Base-by-base conservation (phyloP, 2,797 vertebrate species). In the Myotis daubentonii region DNA sequence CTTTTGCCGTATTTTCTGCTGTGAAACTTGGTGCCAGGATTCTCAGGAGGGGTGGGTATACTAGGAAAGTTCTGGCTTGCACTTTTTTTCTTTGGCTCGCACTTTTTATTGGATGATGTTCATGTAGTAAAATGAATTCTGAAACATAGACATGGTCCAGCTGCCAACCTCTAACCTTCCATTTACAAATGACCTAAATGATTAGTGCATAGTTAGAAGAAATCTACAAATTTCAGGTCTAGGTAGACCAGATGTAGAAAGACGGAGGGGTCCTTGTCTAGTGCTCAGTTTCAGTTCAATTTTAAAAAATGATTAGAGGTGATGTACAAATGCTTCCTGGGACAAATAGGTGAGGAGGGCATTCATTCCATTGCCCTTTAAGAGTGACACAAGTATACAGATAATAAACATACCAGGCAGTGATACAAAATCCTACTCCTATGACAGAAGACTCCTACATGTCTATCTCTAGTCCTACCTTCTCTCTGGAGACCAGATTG, bases 1-100 rank as follows among this genome's bases (percentile, higher is more conserved):
- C 93, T 75, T 82, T 57, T 85, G 47, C 57, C 76, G 79, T 92
- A 75, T 84, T 93, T 96, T 93, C 66, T 87, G 38, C 83, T 91
- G 55, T 66, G 53, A 91, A 93, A 66, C 75, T 91, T 82, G 86
- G 70, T 84, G 16, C 70, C 51, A 70, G 30, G 49, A 87, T 85
- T 65, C 47, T 94, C 57, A 62, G 62, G 71, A 62, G 71, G 11
- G 38, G 2, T 25, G 8, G 30, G 47, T 68, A 7, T 79, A 33
- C 19, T 86, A n/a, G 41, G n/a, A 82, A 17, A 94, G 15, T 93
- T 94, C 76, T 91, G 23, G 19, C 57, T 87, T 85, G 28, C 23
- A 51, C 25, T 60, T 92, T 78, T 91, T 47, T 47, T 47, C 1
- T 47, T 47, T 47, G 75, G 36, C 55, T 87, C 89, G 36, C 23